phyloP scores from a whole-genome alignment of 2,113 vertebrate species.

The rabbit (Oryctolagus cuniculus) region DNA sequence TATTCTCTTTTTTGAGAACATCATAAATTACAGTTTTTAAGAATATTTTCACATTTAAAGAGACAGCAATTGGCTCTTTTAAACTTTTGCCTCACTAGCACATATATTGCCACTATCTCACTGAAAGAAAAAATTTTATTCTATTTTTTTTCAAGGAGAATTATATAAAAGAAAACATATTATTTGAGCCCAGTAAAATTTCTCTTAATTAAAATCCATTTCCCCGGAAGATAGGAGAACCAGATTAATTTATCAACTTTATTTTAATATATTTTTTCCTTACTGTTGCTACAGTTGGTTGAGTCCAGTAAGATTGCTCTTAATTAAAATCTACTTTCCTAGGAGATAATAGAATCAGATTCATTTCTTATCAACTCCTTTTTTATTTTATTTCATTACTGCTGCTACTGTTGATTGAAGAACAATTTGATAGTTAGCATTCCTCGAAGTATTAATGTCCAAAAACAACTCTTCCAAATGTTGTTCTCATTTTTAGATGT shows the following conservation, averaged over 20 bases:
- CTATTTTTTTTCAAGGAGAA: conserved; percentile 18
- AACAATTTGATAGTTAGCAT: not conserved
- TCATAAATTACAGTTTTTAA: conserved; percentile 22
- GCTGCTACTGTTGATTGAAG: not conserved
- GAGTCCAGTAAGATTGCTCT: not conserved
- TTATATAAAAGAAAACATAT: not conserved
- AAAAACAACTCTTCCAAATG: conserved; percentile 6
- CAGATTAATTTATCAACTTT: not conserved
- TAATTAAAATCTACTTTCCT: too few species aligned
- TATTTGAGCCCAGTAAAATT: conserved; percentile 27
- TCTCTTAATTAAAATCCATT: conserved; percentile 36
- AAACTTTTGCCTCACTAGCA: not conserved
- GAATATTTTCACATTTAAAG: conserved; percentile 30
- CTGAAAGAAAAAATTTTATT: not conserved
- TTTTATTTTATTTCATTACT: not conserved
- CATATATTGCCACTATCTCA: not conserved
- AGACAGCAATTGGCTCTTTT: conserved; percentile 1
- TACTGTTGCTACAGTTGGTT: not conserved
- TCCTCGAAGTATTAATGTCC: not conserved
- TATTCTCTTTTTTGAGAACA: conserved; percentile 42
- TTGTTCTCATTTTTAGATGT: not conserved
- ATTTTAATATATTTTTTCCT: not conserved
- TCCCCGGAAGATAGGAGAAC: not conserved
- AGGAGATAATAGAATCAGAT: too few species aligned
- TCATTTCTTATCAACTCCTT: too few species aligned